A percentile compares a stretch with the other conserved stretches of the same genome.
Evolutionary conservation across 2,113 vertebrate genomes (phyloP).

Genomic region (Pithys albifrons): DNA sequence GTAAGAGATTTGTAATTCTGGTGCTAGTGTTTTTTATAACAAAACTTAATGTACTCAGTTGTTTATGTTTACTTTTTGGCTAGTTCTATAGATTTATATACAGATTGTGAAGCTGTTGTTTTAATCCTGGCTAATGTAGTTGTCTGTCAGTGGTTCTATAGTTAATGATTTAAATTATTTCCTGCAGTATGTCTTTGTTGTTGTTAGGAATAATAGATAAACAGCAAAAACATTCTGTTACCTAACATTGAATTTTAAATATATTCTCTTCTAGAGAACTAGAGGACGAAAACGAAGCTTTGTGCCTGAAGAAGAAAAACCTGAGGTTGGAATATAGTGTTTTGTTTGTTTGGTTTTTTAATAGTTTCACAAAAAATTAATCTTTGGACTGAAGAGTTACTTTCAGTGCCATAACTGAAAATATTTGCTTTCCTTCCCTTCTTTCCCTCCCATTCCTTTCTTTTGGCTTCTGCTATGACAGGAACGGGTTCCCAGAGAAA

Average conservation of each 20-base stretch:
- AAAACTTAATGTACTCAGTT: neutral
- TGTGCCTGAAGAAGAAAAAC: constrained; percentile 90
- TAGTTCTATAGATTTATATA: neutral
- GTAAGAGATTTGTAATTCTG: neutral
- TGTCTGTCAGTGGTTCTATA: neutral
- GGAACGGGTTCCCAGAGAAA: constrained; percentile 90
- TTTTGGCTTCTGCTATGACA: constrained; percentile 64
- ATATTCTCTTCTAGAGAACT: constrained; percentile 87
- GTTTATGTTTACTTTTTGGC: neutral
- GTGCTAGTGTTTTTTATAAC: neutral
- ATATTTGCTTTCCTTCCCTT: constrained; percentile 38
- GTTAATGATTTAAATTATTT: neutral
- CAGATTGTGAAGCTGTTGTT: neutral
- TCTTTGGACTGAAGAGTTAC: neutral
- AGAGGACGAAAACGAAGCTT: constrained; percentile 94
- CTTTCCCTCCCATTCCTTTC: neutral
- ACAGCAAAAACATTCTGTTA: neutral
- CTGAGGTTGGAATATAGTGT: constrained; percentile 83
- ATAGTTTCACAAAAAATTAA: constrained; percentile 27
- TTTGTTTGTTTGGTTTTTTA: constrained; percentile 12
- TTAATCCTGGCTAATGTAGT: neutral
- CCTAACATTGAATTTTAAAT: constrained; percentile 30
- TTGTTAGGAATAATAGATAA: neutral
- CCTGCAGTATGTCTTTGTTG: neutral
- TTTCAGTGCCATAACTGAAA: constrained; percentile 18